Evolutionary conservation across 1,140 invertebrate species (phyloP).

Genomic region (Amphibalanus amphitrite): DNA sequence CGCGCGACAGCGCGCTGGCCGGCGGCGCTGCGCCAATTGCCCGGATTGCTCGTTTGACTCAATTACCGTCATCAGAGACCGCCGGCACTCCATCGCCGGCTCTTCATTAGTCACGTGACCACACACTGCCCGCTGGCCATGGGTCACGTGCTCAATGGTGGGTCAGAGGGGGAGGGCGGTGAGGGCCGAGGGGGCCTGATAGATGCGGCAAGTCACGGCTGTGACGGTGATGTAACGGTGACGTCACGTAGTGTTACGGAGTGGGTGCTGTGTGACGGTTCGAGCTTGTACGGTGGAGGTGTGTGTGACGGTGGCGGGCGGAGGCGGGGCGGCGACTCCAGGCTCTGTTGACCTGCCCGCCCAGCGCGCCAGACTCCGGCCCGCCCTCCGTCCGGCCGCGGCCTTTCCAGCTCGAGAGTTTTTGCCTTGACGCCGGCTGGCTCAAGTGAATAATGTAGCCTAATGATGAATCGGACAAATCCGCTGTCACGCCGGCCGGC

Average conservation of each 20-base stretch:
- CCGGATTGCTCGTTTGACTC: background rate
- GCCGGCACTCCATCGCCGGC: background rate
- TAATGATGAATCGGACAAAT: slow-evolving; percentile 1
- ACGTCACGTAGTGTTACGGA: too few species aligned
- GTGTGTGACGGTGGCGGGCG: too few species aligned
- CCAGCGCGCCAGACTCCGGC: too few species aligned
- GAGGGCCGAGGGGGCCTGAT: too few species aligned
- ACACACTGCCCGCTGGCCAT: too few species aligned
- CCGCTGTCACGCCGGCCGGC: background rate
- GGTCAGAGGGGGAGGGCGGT: too few species aligned
- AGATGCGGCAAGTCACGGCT: too few species aligned
- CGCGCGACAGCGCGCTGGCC: background rate
- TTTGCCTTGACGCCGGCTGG: background rate
- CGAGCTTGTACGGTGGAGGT: too few species aligned
- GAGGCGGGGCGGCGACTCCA: background rate
- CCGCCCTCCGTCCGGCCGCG: too few species aligned
- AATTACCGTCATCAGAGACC: background rate
- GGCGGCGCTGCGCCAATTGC: background rate
- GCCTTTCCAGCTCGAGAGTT: background rate
- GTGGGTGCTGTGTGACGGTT: too few species aligned
- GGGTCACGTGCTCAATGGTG: background rate
- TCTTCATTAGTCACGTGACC: background rate
- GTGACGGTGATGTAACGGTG: too few species aligned
- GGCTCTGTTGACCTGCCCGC: background rate
- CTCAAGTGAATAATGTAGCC: background rate